phyloP scores from a whole-genome alignment of 2,113 vertebrate species.

The Elachura formosa region DNA sequence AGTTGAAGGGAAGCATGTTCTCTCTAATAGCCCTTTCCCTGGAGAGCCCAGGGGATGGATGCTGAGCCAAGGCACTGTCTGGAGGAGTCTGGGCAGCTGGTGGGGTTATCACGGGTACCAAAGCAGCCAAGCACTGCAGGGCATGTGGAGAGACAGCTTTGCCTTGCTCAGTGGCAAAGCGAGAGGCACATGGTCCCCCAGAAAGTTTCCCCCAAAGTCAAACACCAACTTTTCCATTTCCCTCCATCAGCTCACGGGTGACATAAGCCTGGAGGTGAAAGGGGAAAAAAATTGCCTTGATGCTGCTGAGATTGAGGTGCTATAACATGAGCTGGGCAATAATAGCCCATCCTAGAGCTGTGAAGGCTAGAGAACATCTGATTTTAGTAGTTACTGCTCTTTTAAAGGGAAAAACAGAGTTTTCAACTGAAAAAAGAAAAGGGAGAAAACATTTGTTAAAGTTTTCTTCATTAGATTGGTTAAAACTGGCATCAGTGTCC shows the following conservation, averaged over 20 bases:
- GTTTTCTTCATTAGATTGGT: not conserved
- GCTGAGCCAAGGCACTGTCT: not conserved
- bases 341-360: not conserved
- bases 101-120: accelerated
- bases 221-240: not conserved
- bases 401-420: not conserved
- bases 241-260: not conserved
- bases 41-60: not conserved
- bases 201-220: not conserved
- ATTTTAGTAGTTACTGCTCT: not conserved
- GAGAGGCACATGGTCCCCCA: not conserved
- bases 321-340: not conserved
- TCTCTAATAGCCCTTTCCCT: not conserved
- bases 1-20: not conserved
- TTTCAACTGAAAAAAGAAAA: not conserved
- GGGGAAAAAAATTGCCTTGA: not conserved
- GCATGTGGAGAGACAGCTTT: not conserved
- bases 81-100: not conserved
- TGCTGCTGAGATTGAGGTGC: not conserved
- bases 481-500: not conserved
- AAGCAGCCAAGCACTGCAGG: not conserved
- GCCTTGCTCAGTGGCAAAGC: not conserved
- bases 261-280: not conserved
- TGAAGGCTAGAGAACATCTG: not conserved
- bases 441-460: not conserved